Conservation (phyloP, 2,113 vertebrate genomes). For the Rhabdomys dilectus region DNA sequence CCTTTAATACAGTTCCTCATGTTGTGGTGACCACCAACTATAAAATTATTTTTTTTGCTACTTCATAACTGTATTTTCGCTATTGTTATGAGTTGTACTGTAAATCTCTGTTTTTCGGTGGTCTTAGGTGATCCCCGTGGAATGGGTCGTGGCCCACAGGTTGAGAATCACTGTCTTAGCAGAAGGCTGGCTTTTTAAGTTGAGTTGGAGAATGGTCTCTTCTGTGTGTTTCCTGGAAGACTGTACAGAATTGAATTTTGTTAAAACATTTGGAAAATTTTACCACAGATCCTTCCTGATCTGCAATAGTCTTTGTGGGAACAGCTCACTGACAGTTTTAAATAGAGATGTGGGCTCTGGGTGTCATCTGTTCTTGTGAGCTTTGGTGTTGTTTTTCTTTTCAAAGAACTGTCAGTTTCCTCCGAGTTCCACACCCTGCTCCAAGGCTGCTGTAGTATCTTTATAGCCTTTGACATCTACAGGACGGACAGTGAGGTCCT, state of each 20-base stretch:
- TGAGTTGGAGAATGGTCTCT: neutral
- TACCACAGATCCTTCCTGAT: neutral
- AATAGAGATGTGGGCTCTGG: neutral
- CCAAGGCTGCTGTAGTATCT: neutral
- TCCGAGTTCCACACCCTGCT: neutral
- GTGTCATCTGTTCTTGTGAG: neutral
- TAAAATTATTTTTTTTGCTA: neutral
- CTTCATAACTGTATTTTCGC: neutral
- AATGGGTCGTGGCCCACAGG: neutral
- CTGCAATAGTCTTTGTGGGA: neutral
- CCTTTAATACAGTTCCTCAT: neutral
- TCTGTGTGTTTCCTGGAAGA: neutral
- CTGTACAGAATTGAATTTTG: neutral
- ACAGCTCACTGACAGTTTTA: neutral
- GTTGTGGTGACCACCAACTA: too few relatives aligned
- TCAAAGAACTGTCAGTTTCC: neutral
- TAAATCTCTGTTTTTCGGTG: neutral
- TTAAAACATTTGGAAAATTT: constrained; percentile 14
- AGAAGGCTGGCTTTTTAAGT: neutral
- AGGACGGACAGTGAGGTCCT: neutral
- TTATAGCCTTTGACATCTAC: neutral
- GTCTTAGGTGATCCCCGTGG: neutral
- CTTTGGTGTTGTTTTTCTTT: neutral
- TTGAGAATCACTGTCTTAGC: neutral
- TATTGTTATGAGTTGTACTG: neutral